A percentile compares a stretch with the other conserved stretches of the same genome.
Conservation (phyloP, 35 echinoderm and acorn worm genomes). For the Heliocidaris tuberculata region DNA sequence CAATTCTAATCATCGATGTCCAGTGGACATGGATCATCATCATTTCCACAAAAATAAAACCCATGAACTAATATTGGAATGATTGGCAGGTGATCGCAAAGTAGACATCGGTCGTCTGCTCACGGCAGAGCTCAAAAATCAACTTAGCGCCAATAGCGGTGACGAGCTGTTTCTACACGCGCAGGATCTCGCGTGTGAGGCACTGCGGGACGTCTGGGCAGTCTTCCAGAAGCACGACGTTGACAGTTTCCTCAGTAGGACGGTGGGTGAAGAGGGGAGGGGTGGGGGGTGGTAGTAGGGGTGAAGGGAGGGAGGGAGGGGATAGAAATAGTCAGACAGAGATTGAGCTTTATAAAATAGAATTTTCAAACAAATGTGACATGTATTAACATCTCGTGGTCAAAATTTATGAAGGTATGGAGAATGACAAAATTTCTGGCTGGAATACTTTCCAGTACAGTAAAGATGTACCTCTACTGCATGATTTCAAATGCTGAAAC, state of each 20-base stretch:
- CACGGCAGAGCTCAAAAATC: constrained; percentile 48
- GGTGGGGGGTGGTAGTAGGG: neutral
- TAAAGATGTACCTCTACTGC: too few species aligned
- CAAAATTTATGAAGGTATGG: too few species aligned
- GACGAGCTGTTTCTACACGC: constrained; percentile 70
- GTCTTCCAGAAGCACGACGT: constrained; percentile 62
- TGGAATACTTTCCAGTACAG: too few species aligned
- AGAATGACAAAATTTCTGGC: too few species aligned
- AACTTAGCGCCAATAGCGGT: constrained; percentile 51
- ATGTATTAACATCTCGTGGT: too few species aligned
- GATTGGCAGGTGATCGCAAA: constrained; percentile 18
- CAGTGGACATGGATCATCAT: too few species aligned
- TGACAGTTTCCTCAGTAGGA: constrained; percentile 76
- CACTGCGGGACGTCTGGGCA: constrained; percentile 57
- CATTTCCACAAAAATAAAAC: too few species aligned
- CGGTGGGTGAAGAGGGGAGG: constrained; percentile 45
- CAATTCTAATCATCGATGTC: too few species aligned
- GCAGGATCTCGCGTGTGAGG: constrained; percentile 68
- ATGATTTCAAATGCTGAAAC: too few species aligned
- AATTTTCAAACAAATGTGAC: too few species aligned
- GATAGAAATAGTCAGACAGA: neutral
- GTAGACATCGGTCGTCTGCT: constrained; percentile 66
- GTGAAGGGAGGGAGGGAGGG: neutral
- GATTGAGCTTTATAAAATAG: too few species aligned
- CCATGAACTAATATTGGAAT: neutral